phyloP scores from a whole-genome alignment of 1,140 invertebrate genomes.

The Caenorhabditis briggsae region DNA sequence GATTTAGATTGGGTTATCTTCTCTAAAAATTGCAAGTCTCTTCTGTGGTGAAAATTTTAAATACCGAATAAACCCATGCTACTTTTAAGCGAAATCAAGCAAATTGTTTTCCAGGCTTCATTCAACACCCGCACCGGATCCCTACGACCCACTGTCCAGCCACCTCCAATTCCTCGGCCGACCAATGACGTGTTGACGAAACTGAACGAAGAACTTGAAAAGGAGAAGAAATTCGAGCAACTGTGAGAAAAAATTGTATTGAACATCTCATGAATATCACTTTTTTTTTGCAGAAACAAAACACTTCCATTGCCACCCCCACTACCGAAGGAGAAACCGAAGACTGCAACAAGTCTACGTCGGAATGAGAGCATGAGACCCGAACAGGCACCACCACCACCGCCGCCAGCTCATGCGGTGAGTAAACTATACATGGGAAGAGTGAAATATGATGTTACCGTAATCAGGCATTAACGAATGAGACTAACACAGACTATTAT shows the following conservation, averaged over 20 bases:
- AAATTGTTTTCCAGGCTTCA: not conserved
- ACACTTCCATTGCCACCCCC: not conserved
- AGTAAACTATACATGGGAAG: not conserved
- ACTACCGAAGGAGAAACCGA: slow-evolving; percentile 30
- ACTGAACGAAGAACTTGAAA: not conserved
- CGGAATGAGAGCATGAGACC: slow-evolving; percentile 36
- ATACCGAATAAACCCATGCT: no score
- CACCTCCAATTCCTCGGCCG: slow-evolving; percentile 16
- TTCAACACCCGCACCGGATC: slow-evolving; percentile 24
- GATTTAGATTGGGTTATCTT: not conserved
- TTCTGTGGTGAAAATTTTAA: no score
- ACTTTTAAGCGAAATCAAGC: no score
- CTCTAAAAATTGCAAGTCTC: no score
- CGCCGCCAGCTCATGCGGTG: slow-evolving; percentile 31
- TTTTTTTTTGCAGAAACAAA: slow-evolving; percentile 33
- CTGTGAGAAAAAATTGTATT: slow-evolving; percentile 13
- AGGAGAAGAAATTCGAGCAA: slow-evolving; percentile 6
- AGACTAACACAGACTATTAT: no score
- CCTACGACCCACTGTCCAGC: not conserved
- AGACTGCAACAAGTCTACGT: slow-evolving; percentile 1
- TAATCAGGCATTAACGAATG: no score
- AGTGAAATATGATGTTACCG: no score
- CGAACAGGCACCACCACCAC: slow-evolving; percentile 31
- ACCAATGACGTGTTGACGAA: slow-evolving; percentile 23
- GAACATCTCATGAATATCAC: not conserved